Percentiles rank a stretch among this genome's conserved stretches.
These are phyloP conservation scores for Oncorhynchus gorbuscha DNA, from an alignment of 2,113 vertebrate genomes.

Conservation along the genomic window DNA sequence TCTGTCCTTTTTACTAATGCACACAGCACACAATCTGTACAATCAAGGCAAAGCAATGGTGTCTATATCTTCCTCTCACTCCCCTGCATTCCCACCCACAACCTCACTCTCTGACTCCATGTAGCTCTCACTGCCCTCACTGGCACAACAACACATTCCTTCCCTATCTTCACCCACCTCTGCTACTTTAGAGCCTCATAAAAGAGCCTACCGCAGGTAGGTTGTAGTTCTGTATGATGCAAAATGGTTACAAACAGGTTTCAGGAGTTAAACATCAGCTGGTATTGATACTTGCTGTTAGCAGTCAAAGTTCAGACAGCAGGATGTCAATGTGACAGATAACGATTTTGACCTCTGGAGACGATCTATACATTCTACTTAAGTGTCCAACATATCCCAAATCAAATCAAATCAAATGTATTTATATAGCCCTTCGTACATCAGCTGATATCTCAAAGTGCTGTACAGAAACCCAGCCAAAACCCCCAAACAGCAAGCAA, in stretches of 20 bases:
- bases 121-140: not conserved
- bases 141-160: slow-evolving; percentile 7
- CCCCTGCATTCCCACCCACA: not conserved
- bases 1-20: not conserved
- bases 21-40: not conserved
- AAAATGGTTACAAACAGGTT: not conserved
- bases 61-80: not conserved
- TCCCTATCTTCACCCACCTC: not conserved
- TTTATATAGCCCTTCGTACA: too few relatives aligned
- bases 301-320: slow-evolving; percentile 45
- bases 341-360: slow-evolving; percentile 4
- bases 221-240: not conserved
- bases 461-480: too few relatives aligned
- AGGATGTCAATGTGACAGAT: slow-evolving; percentile 38
- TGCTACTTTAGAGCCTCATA: not conserved
- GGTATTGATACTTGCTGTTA: slow-evolving; percentile 42
- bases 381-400: slow-evolving; percentile 10
- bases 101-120: not conserved
- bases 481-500: too few relatives aligned
- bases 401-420: too few relatives aligned
- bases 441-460: too few relatives aligned
- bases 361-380: slow-evolving; percentile 19
- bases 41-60: not conserved
- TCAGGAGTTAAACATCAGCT: slow-evolving; percentile 1
- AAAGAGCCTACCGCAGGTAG: not conserved